Percentiles rank a stretch among this genome's conserved stretches.
Evolutionary conservation across 2,888 invertebrate species (phyloP).

Genomic region (Drosophila ustulata): DNA sequence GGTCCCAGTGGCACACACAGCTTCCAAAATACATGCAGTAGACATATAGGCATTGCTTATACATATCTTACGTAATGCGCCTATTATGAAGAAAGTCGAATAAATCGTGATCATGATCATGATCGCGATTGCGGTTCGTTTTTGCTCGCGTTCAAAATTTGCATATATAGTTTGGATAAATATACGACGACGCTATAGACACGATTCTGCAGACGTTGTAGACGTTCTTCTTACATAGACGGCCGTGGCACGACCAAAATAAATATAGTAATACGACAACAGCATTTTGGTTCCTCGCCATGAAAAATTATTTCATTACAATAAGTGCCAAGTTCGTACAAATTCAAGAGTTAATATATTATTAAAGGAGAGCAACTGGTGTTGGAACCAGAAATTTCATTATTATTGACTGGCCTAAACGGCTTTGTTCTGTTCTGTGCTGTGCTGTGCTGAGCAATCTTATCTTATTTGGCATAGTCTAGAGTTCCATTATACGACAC

Average conservation of each 20-base stretch:
- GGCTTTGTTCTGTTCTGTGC: background rate
- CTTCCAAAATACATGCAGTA: slow-evolving; percentile 36
- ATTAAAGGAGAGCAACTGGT: background rate
- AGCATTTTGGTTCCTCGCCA: slow-evolving; percentile 1
- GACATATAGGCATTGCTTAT: slow-evolving; percentile 1
- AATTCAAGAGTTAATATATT: no score
- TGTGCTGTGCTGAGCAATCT: slow-evolving; percentile 32
- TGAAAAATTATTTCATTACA: no score
- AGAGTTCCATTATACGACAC: slow-evolving; percentile 19
- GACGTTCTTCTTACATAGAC: slow-evolving; percentile 16
- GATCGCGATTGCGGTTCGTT: slow-evolving; percentile 14
- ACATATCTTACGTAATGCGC: slow-evolving; percentile 62
- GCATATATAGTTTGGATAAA: slow-evolving; percentile 44
- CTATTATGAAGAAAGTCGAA: slow-evolving; percentile 45
- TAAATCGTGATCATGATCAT: slow-evolving; percentile 48
- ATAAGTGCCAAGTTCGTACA: no score
- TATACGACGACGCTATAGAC: slow-evolving; percentile 19
- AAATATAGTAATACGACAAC: slow-evolving; percentile 26
- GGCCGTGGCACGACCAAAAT: slow-evolving; percentile 40
- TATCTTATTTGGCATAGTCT: slow-evolving; percentile 30
- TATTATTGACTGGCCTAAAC: background rate
- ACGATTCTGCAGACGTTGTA: slow-evolving; percentile 12
- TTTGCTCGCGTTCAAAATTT: slow-evolving; percentile 38
- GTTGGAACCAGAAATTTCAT: slow-evolving; percentile 13
- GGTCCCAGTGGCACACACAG: slow-evolving; percentile 21